These are phyloP conservation scores for Oscheius sp. DNA, from an alignment of 2,888 invertebrate genomes.

Conservation along the genomic window DNA sequence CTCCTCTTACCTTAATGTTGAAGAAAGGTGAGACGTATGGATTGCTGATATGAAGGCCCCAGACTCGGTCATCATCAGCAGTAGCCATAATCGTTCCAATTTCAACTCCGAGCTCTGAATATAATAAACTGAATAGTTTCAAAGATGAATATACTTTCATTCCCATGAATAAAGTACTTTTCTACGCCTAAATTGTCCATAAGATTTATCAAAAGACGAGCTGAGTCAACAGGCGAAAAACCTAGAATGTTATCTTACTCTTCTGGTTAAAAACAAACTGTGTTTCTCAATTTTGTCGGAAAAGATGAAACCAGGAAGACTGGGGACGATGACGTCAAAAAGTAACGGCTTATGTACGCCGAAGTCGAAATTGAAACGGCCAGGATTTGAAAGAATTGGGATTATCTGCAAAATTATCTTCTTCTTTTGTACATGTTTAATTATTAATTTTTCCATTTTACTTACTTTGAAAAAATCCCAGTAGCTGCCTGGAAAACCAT, in stretches of 20 bases:
- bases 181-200: conserved; percentile 47
- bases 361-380: conserved; percentile 59
- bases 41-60: conserved; percentile 51
- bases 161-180: conserved; percentile 53
- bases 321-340: conserved; percentile 60
- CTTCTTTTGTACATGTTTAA: too few relatives aligned
- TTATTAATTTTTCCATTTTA: neutral
- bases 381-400: conserved; percentile 58
- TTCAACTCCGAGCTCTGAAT: conserved; percentile 46
- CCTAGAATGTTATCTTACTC: conserved; percentile 8
- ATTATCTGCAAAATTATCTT: conserved; percentile 40
- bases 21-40: conserved; percentile 44
- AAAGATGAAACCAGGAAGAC: conserved; percentile 57
- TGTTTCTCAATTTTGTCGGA: conserved; percentile 46
- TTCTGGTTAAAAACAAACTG: neutral
- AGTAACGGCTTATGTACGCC: conserved; percentile 48
- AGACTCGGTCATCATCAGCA: conserved; percentile 36
- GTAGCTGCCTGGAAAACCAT: conserved; percentile 57
- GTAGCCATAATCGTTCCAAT: conserved; percentile 46
- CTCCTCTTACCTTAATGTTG: conserved; percentile 23
- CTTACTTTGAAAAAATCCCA: conserved; percentile 62
- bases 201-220: conserved; percentile 47
- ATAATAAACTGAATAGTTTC: neutral
- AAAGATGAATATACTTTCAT: conserved; percentile 25
- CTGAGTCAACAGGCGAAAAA: conserved; percentile 40